Evolutionary conservation across 2,113 vertebrate species (phyloP), one percentile per base, ranked within the genome.

Genomic region (Ancistrus triradiatus): DNA sequence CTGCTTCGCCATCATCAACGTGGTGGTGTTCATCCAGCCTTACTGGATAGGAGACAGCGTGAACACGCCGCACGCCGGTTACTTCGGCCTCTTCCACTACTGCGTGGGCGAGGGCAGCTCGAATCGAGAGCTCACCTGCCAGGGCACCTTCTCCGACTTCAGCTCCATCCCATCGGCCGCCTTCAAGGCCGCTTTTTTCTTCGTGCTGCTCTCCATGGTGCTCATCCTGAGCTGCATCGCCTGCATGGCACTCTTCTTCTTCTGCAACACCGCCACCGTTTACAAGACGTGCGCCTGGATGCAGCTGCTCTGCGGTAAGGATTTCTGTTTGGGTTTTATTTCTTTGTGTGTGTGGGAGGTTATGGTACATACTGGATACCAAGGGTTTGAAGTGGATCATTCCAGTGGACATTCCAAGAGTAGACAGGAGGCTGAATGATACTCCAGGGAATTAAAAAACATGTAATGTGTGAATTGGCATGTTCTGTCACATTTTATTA

Each of bases 201-300:
- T 94, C 86, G 91, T 94, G 85, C 83, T 92, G 88, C 89, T 93
- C 69, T 92, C 92, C 90, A 92, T 93, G 91, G 91, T 93, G 80
- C 90, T 94, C 83, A 91, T 90, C 78, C 84, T 94, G 77, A 87
- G 89, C 86, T 94, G 92, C 87, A 93, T 94, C 84, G 86, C 85
- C 60, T 94, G 91, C 86, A 92, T 94, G 74, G 83, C 87, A 64
- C 91, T 94, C 53, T 94, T 94, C 86, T 94, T 94, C 87, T 94
- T 94, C 88, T 94, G 91, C 88, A 94, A 94, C 89, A 92, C 91
- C 21, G 91, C 92, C 78, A 92, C 92, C 25, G 92, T 94, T 77
- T 94, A 93, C 86, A 94, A 94, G 89, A 94, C 93, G 80, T 94
- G 92, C 77, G 92, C 92, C 75, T 94, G 92, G 92, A 93, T 94